Evolutionary conservation across 2,113 vertebrate species (phyloP).

Genomic region (Procavia capensis): DNA sequence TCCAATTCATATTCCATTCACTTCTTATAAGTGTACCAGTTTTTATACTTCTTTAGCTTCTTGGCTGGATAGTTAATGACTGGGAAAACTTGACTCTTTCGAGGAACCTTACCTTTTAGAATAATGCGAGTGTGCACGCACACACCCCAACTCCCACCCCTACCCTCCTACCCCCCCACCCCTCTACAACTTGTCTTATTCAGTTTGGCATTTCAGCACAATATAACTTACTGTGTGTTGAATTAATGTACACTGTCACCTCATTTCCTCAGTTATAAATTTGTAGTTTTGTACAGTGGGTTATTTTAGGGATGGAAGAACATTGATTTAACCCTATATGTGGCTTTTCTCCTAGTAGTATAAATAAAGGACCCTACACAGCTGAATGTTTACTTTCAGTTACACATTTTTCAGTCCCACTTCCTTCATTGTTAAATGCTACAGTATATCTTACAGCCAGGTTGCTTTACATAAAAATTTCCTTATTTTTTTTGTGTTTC

Average conservation of each 20-base stretch:
- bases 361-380: neutral
- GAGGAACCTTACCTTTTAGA: slow-evolving; percentile 48
- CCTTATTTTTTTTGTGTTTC: neutral
- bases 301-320: neutral
- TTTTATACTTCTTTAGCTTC: slow-evolving; percentile 4
- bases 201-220: neutral
- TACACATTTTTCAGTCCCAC: neutral
- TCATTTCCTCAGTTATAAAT: neutral
- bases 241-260: neutral
- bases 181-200: neutral
- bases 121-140: neutral
- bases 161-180: neutral
- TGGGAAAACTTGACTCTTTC: slow-evolving; percentile 47
- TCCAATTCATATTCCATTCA: slow-evolving; percentile 22
- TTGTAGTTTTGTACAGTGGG: neutral
- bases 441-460: neutral
- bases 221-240: neutral
- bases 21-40: neutral
- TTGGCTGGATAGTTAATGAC: slow-evolving; percentile 42
- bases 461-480: neutral
- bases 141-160: too few species aligned
- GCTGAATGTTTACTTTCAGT: neutral
- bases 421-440: neutral
- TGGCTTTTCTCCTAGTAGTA: neutral
- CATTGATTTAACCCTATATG: neutral